Evolutionary conservation across 2,888 invertebrate species (phyloP).

Genomic region (Stegophylla sp.): DNA sequence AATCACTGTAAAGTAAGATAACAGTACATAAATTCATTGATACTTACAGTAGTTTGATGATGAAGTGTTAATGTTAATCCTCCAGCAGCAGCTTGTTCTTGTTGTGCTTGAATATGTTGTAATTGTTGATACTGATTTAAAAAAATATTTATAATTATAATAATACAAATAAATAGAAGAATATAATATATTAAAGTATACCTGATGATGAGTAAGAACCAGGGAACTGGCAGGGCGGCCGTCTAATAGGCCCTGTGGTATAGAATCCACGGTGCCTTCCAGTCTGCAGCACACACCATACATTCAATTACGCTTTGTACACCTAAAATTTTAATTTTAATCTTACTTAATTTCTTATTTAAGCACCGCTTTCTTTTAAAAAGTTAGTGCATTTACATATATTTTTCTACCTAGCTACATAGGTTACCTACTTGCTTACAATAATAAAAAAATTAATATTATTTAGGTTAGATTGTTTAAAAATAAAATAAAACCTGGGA

Average conservation of each 20-base stretch:
- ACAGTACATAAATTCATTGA: neutral
- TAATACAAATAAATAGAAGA: slow-evolving; percentile 8
- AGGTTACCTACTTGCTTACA: too few species aligned
- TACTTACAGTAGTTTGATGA: slow-evolving; percentile 62
- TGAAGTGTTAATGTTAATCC: slow-evolving; percentile 65
- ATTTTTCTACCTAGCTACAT: too few species aligned
- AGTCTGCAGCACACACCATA: slow-evolving; percentile 59
- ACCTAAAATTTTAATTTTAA: slow-evolving; percentile 41
- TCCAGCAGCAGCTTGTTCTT: slow-evolving; percentile 66
- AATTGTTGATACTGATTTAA: slow-evolving; percentile 64
- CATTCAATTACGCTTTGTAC: slow-evolving; percentile 58
- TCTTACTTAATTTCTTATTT: too few species aligned
- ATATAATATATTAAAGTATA: slow-evolving; percentile 57
- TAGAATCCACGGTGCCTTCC: slow-evolving; percentile 64
- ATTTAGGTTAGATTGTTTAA: neutral
- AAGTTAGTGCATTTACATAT: too few species aligned
- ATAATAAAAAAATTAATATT: too few species aligned
- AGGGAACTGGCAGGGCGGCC: slow-evolving; percentile 64
- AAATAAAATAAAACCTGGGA: too few species aligned
- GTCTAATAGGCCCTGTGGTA: slow-evolving; percentile 64
- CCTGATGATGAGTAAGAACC: slow-evolving; percentile 64
- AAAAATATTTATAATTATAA: slow-evolving; percentile 66
- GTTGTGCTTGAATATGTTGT: slow-evolving; percentile 66
- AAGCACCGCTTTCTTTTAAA: too few species aligned
- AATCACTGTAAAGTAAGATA: slow-evolving; percentile 22